Percentiles rank a stretch among this genome's conserved stretches.
Evolutionary conservation across 2,888 invertebrate species (phyloP).

Genomic region (Willowsia nigromaculata): DNA sequence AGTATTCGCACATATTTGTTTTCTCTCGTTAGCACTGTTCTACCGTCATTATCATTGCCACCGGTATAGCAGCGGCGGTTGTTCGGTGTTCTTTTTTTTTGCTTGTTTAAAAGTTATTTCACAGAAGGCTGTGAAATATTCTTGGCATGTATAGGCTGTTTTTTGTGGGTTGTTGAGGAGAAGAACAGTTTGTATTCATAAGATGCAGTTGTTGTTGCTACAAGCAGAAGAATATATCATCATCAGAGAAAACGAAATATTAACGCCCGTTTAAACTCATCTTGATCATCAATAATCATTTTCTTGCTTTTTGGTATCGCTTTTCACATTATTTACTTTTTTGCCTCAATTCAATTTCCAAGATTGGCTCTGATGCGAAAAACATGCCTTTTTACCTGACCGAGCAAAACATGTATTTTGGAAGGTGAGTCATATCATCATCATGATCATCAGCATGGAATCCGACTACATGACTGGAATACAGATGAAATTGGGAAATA

Average conservation of each 20-base stretch:
- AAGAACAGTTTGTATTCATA: not conserved
- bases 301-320: not conserved
- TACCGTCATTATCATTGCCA: not conserved
- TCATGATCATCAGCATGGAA: not conserved
- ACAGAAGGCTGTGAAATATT: constrained; percentile 3
- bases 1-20: constrained; percentile 27
- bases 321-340: not conserved
- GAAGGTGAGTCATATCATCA: not conserved
- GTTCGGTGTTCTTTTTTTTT: not conserved
- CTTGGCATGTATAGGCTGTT: not conserved
- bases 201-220: not conserved
- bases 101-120: not conserved
- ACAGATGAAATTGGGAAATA: constrained; percentile 42
- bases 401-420: not conserved
- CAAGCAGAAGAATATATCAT: not conserved
- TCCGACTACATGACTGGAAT: constrained; percentile 18
- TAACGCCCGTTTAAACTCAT: not conserved
- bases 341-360: not conserved
- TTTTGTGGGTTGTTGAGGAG: not conserved
- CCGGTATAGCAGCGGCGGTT: not conserved
- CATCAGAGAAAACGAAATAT: not conserved
- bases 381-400: not conserved
- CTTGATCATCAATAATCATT: not conserved
- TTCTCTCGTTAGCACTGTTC: not conserved
- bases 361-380: not conserved